Conservation (phyloP, 1,140 invertebrate species). For the Drosophila truncata region DNA sequence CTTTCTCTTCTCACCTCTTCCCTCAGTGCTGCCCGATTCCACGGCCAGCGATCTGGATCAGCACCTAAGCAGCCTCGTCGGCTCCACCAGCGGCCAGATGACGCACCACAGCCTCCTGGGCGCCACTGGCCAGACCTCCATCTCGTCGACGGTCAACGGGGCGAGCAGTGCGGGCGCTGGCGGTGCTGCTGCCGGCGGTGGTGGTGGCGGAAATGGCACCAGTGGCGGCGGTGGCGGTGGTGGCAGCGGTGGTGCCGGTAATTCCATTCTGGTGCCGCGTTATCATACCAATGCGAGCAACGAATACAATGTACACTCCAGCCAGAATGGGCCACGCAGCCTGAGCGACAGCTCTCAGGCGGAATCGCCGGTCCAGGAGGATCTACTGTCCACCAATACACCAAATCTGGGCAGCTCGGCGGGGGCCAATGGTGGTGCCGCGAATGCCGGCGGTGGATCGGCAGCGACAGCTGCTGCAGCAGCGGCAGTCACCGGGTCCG, state of each 20-base stretch:
- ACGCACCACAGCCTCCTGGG: slow-evolving; percentile 83
- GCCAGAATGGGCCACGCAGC: slow-evolving; percentile 88
- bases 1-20: neutral
- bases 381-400: slow-evolving; percentile 88
- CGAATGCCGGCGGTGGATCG: slow-evolving; percentile 84
- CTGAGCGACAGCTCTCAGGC: slow-evolving; percentile 93
- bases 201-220: slow-evolving; percentile 35
- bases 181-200: slow-evolving; percentile 78
- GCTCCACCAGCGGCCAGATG: slow-evolving; percentile 86
- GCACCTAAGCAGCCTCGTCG: slow-evolving; percentile 90
- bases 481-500: slow-evolving; percentile 87
- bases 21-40: slow-evolving; percentile 90
- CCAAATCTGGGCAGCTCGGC: slow-evolving; percentile 79
- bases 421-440: slow-evolving; percentile 89
- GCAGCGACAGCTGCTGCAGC: slow-evolving; percentile 81
- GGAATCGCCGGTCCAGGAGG: slow-evolving; percentile 92
- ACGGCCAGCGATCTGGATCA: slow-evolving; percentile 92
- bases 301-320: slow-evolving; percentile 84
- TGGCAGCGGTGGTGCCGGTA: slow-evolving; percentile 60
- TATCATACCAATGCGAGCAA: slow-evolving; percentile 86
- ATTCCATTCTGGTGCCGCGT: slow-evolving; percentile 86
- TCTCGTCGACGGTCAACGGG: slow-evolving; percentile 86
- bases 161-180: slow-evolving; percentile 61
- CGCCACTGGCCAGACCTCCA: slow-evolving; percentile 78
- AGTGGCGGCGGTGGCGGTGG: slow-evolving; percentile 56